A percentile compares a stretch with the other conserved stretches of the same genome.
phyloP scores from a whole-genome alignment of 2,888 invertebrate species.

The Strigamia transsilvanica region DNA sequence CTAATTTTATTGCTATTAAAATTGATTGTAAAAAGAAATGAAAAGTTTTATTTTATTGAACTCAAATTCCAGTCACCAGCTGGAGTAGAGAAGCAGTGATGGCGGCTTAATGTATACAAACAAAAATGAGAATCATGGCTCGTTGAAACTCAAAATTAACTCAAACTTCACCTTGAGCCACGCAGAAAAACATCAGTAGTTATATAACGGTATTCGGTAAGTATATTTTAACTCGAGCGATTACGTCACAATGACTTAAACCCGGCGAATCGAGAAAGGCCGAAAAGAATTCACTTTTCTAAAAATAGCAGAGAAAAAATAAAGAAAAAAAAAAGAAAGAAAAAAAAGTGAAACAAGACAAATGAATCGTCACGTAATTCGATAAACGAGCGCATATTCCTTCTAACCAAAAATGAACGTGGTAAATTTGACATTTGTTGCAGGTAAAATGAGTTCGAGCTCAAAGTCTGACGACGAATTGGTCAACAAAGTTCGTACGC shows the following conservation, averaged over 20 bases:
- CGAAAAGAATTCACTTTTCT: background rate
- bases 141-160: no score
- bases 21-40: no score
- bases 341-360: background rate
- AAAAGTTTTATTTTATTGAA: no score
- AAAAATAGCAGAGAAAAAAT: background rate
- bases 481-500: background rate
- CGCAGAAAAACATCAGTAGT: no score
- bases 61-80: no score
- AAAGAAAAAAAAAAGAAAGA: background rate
- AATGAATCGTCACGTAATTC: background rate
- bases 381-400: background rate
- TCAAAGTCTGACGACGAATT: conserved; percentile 49
- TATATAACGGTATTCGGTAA: no score
- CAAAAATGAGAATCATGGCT: no score
- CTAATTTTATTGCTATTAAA: no score
- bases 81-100: no score
- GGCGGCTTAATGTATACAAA: no score
- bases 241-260: background rate
- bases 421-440: background rate
- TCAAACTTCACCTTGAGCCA: no score
- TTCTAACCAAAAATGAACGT: background rate
- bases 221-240: no score
- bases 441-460: background rate
- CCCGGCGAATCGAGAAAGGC: background rate